phyloP scores from a whole-genome alignment of 2,797 vertebrate species.

The Hippopotamyrus pictus region DNA sequence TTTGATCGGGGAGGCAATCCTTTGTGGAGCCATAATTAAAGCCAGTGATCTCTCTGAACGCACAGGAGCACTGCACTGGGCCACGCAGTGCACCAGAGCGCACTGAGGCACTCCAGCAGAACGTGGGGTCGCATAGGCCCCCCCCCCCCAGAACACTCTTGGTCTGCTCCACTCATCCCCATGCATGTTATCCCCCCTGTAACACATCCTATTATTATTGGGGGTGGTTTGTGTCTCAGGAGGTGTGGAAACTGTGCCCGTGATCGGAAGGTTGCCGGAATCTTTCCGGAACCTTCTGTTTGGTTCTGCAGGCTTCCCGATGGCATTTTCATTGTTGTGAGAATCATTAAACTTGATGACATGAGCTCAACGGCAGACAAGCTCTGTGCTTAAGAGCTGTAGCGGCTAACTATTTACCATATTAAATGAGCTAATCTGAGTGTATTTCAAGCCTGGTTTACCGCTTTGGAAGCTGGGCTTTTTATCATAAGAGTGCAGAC shows the following conservation, averaged over 20 bases:
- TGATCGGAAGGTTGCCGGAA: neutral
- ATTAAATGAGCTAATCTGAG: neutral
- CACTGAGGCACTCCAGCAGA: neutral
- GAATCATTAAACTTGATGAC: neutral
- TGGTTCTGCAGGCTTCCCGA: neutral
- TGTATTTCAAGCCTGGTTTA: neutral
- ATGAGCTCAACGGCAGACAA: neutral
- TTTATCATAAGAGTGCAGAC: neutral
- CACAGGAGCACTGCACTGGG: slow-evolving; percentile 36
- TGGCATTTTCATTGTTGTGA: neutral
- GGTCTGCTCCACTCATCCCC: neutral
- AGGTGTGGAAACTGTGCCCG: neutral
- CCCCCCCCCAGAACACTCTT: neutral
- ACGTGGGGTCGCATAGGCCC: neutral
- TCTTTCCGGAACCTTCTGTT: neutral
- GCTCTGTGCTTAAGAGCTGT: neutral
- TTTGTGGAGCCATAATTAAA: slow-evolving; percentile 35
- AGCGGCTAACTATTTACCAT: neutral
- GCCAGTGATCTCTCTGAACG: slow-evolving; percentile 38
- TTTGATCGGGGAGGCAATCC: slow-evolving; percentile 53
- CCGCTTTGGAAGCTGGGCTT: neutral
- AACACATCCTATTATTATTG: neutral
- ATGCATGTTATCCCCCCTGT: neutral
- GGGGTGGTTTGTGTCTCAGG: neutral
- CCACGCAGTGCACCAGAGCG: neutral